Base-by-base conservation (phyloP, 2,113 vertebrate species). In the Perccottus glenii region DNA sequence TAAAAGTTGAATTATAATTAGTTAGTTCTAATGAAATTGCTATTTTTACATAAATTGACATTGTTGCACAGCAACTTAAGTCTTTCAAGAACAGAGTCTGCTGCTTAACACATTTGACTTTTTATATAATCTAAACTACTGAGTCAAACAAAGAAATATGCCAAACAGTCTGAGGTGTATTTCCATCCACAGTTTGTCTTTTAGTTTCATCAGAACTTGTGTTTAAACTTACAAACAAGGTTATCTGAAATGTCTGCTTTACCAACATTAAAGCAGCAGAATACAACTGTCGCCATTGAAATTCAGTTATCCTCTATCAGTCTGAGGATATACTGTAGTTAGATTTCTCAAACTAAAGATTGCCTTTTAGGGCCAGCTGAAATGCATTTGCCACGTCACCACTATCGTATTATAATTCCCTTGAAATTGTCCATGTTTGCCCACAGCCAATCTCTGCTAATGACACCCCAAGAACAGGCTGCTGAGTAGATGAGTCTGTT, bases 381-480 rank as follows among this genome's bases (percentile, higher is more conserved):
- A 49, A 16, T 49, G 47, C 11, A 53, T 53, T 53, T 53, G 12
- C 51, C 12, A 5, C 11, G 1, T 36, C 27, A 7, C 9, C 3
- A 6, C 35, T 5, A 53, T 50, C n/a, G 38, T 52, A 52, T 49
- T 6, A 61, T 52, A 43, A 63, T 68, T 9, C 42, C 2, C 57
- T 71, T 46, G 43, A 63, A 59, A 11, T 27, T 5, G 73, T 67
- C 68, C 16, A 42, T 70, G 38, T 71, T 67, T 74, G 38, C 50
- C 51, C 49, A 62, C 9, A 67, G 62, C 47, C 45, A 32, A 9
- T 67, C 32, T 51, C 47, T 12, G 57, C 71, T 78, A 76, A 76
- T 82, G 82, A 72, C 67, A 80, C 44, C n/a, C 9, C 59, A 76
- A 69, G 70, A 77, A 73, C 45, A 51, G 35, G 53, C 50, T 65